Evolutionary conservation across 2,888 invertebrate genomes (phyloP).

Genomic region (Conus canariensis): DNA sequence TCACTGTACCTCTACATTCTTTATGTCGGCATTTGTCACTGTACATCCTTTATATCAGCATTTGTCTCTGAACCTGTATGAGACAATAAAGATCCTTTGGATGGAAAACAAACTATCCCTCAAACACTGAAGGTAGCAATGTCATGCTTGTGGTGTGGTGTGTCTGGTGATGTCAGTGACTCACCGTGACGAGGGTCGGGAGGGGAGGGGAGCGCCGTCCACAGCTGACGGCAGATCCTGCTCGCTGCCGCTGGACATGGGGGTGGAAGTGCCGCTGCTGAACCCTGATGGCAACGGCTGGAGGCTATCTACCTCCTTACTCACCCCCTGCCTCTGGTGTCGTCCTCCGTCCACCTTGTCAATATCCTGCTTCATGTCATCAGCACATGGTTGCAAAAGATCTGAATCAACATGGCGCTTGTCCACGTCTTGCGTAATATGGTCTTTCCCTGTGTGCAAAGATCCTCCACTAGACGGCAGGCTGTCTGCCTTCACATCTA

Average conservation of each 20-base stretch:
- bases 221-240: conserved; percentile 47
- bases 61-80: no score
- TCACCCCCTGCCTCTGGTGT: neutral
- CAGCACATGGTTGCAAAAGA: neutral
- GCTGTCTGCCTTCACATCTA: no score
- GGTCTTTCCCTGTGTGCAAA: no score
- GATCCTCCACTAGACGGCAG: no score
- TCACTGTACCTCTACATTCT: no score
- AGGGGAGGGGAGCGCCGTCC: neutral
- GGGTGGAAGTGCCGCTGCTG: conserved; percentile 52
- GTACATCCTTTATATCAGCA: no score
- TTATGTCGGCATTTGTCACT: no score
- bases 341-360: neutral
- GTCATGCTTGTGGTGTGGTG: no score
- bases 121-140: no score
- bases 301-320: neutral
- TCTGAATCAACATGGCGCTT: neutral
- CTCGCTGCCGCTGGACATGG: conserved; percentile 61
- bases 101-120: no score
- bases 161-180: neutral
- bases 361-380: neutral
- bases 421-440: neutral
- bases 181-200: conserved; percentile 21
- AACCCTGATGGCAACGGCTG: conserved; percentile 15
- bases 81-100: no score